Percentiles rank a stretch among this genome's conserved stretches.
Evolutionary conservation across 2,113 vertebrate species (phyloP).

Genomic region (Crotophaga sulcirostris): DNA sequence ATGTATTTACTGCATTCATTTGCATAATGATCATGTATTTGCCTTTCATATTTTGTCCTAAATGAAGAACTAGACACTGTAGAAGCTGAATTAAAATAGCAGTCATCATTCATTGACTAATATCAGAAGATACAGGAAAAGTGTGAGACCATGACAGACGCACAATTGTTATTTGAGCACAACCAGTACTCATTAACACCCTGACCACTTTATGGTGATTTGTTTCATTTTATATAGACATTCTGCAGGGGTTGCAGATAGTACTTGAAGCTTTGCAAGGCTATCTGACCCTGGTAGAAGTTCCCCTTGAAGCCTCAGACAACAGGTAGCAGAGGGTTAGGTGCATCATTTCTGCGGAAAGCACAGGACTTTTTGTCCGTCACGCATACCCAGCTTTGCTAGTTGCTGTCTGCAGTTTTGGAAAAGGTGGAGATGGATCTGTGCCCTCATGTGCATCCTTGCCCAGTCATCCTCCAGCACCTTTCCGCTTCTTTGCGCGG

Average conservation of each 20-base stretch:
- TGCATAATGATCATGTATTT: background rate
- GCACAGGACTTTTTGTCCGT: background rate
- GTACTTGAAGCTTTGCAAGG: background rate
- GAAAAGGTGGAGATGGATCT: background rate
- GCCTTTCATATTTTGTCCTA: background rate
- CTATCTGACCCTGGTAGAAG: background rate
- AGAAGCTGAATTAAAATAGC: background rate
- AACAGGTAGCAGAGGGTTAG: background rate
- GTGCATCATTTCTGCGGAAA: background rate
- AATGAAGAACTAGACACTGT: background rate
- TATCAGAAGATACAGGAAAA: background rate
- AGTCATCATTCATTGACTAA: background rate
- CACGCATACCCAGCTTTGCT: background rate
- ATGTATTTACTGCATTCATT: background rate
- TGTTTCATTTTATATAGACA: background rate
- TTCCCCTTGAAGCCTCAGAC: background rate
- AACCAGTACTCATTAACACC: background rate
- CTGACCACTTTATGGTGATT: background rate
- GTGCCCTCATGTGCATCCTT: slow-evolving; percentile 14
- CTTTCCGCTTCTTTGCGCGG: background rate
- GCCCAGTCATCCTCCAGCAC: background rate
- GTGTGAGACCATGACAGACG: background rate
- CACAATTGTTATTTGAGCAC: background rate
- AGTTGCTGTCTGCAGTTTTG: background rate
- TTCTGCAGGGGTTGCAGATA: background rate